A percentile compares a stretch with the other conserved stretches of the same genome.
Evolutionary conservation across 2,888 invertebrate genomes (phyloP).

Genomic region (Cenopis cana): DNA sequence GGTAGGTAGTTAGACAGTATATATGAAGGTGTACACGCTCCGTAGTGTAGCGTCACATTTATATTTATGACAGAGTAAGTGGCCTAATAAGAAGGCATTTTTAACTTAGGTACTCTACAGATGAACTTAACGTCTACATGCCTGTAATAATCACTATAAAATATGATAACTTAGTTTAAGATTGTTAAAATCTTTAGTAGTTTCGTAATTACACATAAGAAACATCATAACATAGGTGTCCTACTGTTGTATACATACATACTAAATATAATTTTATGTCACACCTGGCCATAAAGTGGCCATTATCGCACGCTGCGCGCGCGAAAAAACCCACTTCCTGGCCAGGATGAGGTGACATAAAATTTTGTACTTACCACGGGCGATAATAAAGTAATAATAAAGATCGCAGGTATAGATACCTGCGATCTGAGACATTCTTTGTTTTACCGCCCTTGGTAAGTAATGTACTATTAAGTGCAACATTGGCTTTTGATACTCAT

Average conservation of each 20-base stretch:
- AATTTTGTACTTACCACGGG: too few relatives aligned
- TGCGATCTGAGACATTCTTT: too few relatives aligned
- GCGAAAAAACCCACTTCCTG: too few relatives aligned
- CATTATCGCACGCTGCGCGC: too few relatives aligned
- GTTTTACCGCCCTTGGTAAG: too few relatives aligned
- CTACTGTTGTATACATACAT: slow-evolving; percentile 33
- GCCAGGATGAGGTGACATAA: too few relatives aligned
- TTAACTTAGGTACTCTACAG: not conserved
- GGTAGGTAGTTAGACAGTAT: not conserved
- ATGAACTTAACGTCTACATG: slow-evolving; percentile 15
- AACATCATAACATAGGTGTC: slow-evolving; percentile 35
- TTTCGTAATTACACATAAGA: slow-evolving; percentile 27
- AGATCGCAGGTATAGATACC: too few relatives aligned
- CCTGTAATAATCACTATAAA: slow-evolving; percentile 21
- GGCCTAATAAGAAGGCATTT: not conserved
- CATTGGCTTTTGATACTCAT: slow-evolving; percentile 21
- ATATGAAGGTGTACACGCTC: not conserved
- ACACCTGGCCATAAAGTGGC: too few relatives aligned
- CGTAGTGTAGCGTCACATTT: not conserved
- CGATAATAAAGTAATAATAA: too few relatives aligned
- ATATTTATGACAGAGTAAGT: too few relatives aligned
- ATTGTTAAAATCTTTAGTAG: slow-evolving; percentile 42
- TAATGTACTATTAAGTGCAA: too few relatives aligned
- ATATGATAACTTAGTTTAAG: slow-evolving; percentile 11
- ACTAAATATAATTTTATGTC: slow-evolving; percentile 5